phyloP scores from a whole-genome alignment of 2,113 vertebrate species.

The Nothoprocta perdicaria region DNA sequence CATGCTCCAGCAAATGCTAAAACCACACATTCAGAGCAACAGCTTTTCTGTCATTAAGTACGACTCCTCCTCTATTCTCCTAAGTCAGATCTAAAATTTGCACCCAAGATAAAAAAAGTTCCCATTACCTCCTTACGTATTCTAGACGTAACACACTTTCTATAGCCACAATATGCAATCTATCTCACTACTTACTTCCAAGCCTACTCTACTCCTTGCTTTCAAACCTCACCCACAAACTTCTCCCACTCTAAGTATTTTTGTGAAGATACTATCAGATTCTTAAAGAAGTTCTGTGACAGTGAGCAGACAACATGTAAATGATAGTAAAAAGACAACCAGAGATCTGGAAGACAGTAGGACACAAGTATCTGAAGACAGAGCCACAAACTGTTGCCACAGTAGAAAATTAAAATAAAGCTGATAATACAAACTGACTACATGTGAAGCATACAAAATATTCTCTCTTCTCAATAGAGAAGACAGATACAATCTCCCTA shows the following conservation, averaged over 20 bases:
- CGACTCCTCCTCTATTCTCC: not conserved
- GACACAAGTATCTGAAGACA: not conserved
- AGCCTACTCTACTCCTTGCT: not conserved
- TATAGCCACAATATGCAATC: not conserved
- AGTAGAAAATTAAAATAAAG: not conserved
- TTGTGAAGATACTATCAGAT: not conserved
- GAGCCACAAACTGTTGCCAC: not conserved
- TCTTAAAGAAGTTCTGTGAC: not conserved
- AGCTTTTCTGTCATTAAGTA: not conserved
- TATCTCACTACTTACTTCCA: not conserved
- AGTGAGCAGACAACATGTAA: not conserved
- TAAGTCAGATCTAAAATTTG: not conserved
- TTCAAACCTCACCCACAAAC: not conserved
- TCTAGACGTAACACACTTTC: not conserved
- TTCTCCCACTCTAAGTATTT: not conserved
- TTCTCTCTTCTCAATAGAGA: not conserved
- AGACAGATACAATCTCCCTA: not conserved
- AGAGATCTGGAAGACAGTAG: not conserved
- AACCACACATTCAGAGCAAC: not conserved
- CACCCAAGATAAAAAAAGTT: not conserved
- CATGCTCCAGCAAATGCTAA: not conserved
- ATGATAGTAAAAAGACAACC: not conserved
- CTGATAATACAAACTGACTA: not conserved
- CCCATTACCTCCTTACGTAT: not conserved
- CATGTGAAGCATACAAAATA: accelerated